Evolutionary conservation across 2,888 invertebrate genomes (phyloP).

Genomic region (Napeogenes sylphis): DNA sequence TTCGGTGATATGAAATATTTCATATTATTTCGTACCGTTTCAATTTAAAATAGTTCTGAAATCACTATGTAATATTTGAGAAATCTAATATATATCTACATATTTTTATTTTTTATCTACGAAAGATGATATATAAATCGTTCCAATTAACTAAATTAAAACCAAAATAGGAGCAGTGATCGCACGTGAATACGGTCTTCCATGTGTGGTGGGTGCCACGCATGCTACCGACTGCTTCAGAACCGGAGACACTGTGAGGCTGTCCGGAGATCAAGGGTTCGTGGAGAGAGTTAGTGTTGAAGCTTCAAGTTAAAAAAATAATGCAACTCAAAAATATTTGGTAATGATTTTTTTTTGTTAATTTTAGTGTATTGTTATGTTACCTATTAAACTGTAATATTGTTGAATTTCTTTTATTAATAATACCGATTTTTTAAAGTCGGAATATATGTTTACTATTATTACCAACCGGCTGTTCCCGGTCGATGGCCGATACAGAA

Average conservation of each 20-base stretch:
- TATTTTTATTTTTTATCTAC: no score
- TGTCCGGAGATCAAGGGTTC: constrained; percentile 70
- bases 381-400: no score
- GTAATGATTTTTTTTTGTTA: background rate
- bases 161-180: constrained; percentile 84
- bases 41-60: no score
- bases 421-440: no score
- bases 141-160: constrained; percentile 7
- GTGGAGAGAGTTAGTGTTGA: constrained; percentile 53
- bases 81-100: no score
- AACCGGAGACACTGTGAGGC: constrained; percentile 80
- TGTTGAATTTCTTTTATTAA: no score
- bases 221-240: constrained; percentile 81
- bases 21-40: no score
- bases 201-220: constrained; percentile 86
- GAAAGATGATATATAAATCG: background rate
- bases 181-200: constrained; percentile 89
- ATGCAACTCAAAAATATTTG: background rate
- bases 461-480: no score
- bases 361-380: background rate
- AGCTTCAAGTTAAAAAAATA: background rate
- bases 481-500: no score
- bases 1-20: no score
- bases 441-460: no score
- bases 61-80: no score